Evolutionary conservation across 2,888 invertebrate species (phyloP).

Genomic region (Stenichneumon culpator): DNA sequence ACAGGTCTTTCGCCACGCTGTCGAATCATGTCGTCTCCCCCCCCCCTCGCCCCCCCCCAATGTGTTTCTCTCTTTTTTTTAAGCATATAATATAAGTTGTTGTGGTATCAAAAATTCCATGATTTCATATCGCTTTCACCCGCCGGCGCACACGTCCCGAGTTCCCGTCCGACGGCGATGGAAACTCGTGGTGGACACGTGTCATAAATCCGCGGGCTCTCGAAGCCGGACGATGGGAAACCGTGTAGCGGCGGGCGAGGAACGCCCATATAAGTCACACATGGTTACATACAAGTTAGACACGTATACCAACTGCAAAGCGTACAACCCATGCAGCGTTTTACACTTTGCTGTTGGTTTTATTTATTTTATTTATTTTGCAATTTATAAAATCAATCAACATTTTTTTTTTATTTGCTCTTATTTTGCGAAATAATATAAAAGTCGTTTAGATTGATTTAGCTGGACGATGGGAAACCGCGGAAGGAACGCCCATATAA

Average conservation of each 20-base stretch:
- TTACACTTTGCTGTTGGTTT: conserved; percentile 39
- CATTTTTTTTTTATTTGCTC: no score
- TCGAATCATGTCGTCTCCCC: not conserved
- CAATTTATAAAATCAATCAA: no score
- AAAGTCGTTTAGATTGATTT: no score
- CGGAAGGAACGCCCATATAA: no score
- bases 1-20: conserved; percentile 3
- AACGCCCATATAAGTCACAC: conserved; percentile 11
- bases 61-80: conserved; percentile 3
- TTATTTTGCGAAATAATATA: conserved; percentile 3
- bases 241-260: conserved; percentile 18
- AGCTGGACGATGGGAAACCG: no score
- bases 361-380: no score
- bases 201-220: not conserved
- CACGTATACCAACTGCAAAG: not conserved
- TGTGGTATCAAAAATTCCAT: conserved; percentile 47
- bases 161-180: conserved; percentile 30
- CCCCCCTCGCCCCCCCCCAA: not conserved
- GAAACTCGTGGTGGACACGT: conserved; percentile 31
- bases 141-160: conserved; percentile 18
- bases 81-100: not conserved
- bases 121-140: conserved; percentile 56
- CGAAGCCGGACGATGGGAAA: not conserved
- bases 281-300: not conserved
- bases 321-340: not conserved